phyloP scores from a whole-genome alignment of 2,797 vertebrate genomes.

The Microctenopoma steveboyesi region DNA sequence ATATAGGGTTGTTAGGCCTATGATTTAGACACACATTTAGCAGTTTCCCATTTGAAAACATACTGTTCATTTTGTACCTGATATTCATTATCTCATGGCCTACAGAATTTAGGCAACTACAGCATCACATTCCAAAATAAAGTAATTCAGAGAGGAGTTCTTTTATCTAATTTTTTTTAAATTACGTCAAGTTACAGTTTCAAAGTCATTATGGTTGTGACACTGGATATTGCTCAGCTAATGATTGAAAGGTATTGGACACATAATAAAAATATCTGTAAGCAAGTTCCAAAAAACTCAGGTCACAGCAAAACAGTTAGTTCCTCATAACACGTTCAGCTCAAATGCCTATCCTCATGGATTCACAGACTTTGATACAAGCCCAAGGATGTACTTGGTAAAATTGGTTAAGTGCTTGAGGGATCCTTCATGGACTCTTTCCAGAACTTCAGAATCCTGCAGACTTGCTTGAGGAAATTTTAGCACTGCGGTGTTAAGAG shows the following conservation, averaged over 20 bases:
- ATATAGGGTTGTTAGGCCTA: no score
- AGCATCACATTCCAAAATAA: no score
- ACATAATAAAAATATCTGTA: not conserved
- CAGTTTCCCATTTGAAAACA: no score
- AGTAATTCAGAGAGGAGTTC: no score
- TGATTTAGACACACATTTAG: no score
- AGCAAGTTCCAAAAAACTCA: conserved; percentile 1
- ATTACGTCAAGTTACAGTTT: not conserved
- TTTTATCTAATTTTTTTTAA: not conserved
- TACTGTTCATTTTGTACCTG: no score
- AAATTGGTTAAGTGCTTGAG: conserved; percentile 3
- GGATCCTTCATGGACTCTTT: conserved; percentile 25
- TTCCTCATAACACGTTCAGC: conserved; percentile 1
- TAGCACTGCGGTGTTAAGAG: conserved; percentile 6
- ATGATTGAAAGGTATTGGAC: not conserved
- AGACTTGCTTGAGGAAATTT: conserved; percentile 32
- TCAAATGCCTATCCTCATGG: not conserved
- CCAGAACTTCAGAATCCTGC: conserved; percentile 13
- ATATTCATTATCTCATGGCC: no score
- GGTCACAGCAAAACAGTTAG: conserved; percentile 1
- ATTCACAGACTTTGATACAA: conserved; percentile 12
- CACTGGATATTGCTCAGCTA: no score
- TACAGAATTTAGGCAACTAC: no score
- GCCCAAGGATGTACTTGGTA: conserved; percentile 14
- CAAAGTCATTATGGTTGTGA: not conserved